These are phyloP conservation scores for Tinea trinotella DNA, from an alignment of 2,888 invertebrate genomes.

Conservation along the genomic window DNA sequence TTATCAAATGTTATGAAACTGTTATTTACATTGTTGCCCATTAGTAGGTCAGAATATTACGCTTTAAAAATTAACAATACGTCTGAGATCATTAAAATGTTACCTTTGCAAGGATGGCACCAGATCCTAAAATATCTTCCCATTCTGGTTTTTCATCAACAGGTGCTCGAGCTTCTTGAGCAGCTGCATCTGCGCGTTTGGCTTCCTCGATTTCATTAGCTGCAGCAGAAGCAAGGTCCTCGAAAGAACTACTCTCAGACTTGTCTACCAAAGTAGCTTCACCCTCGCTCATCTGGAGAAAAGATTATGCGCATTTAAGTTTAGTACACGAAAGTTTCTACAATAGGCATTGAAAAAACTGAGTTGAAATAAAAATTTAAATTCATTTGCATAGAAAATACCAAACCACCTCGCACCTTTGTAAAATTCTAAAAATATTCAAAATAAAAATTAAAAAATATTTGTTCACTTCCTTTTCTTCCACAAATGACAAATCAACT, in stretches of 20 bases:
- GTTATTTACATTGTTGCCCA: background rate
- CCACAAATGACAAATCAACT: conserved; percentile 3
- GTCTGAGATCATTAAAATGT: too few species aligned
- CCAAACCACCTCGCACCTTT: background rate
- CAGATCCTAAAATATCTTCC: conserved; percentile 86
- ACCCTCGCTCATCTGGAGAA: conserved; percentile 57
- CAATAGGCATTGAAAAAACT: background rate
- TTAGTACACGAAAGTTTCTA: background rate
- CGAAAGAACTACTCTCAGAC: conserved; percentile 77
- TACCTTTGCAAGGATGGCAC: conserved; percentile 76
- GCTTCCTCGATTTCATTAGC: conserved; percentile 70
- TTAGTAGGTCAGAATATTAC: background rate
- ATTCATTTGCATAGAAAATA: background rate
- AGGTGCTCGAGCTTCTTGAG: conserved; percentile 27
- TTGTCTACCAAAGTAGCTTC: conserved; percentile 66
- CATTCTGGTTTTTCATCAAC: conserved; percentile 67
- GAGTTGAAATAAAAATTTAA: background rate
- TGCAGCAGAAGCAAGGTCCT: conserved; percentile 73
- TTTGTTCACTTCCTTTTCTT: background rate
- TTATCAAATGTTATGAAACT: conserved; percentile 9
- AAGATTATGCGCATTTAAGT: conserved; percentile 7
- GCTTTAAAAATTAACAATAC: background rate
- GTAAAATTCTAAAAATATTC: conserved; percentile 2
- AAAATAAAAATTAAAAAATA: too few species aligned
- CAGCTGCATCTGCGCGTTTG: conserved; percentile 51